A percentile compares a stretch with the other conserved stretches of the same genome.
These are phyloP conservation scores for Stichodactyla helianthus DNA, from an alignment of 64 coral and sea anemone genomes.

Conservation along the genomic window DNA sequence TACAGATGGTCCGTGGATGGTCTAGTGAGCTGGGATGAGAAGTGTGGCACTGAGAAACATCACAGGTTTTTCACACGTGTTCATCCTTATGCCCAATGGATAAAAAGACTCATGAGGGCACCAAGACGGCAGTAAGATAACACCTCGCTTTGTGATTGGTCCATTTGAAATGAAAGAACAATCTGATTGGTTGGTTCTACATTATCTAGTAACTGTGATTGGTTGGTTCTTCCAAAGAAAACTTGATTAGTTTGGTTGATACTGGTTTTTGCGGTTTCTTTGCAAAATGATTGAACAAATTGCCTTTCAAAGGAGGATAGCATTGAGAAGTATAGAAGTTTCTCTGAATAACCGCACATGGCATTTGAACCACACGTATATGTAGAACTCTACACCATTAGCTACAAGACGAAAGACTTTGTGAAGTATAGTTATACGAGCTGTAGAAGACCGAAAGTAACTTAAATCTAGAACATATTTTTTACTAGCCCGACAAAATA, in stretches of 20 bases:
- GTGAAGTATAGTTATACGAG: no score
- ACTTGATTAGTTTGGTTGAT: not conserved
- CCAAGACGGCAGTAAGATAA: not conserved
- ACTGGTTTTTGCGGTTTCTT: not conserved
- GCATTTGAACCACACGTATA: no score
- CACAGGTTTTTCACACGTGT: slow-evolving; percentile 55
- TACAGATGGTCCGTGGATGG: slow-evolving; percentile 46
- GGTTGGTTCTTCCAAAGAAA: not conserved
- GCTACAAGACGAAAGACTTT: no score
- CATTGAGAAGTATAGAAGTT: not conserved
- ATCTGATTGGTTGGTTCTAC: not conserved
- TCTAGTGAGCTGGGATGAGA: slow-evolving; percentile 48
- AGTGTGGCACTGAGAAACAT: slow-evolving; percentile 31
- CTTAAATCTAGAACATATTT: no score
- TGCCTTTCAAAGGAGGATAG: not conserved
- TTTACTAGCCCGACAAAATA: no score
- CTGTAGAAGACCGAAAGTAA: no score
- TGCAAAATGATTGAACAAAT: not conserved
- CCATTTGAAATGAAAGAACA: not conserved
- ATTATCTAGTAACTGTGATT: not conserved
- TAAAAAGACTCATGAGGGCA: slow-evolving; percentile 2
- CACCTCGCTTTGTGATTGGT: not conserved
- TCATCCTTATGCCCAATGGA: slow-evolving; percentile 37
- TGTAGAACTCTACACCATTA: no score
- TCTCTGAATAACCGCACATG: no score